Evolutionary conservation across 2,113 vertebrate species (phyloP), one percentile per base, ranked within the genome.

Genomic region (Lasiurus borealis): DNA sequence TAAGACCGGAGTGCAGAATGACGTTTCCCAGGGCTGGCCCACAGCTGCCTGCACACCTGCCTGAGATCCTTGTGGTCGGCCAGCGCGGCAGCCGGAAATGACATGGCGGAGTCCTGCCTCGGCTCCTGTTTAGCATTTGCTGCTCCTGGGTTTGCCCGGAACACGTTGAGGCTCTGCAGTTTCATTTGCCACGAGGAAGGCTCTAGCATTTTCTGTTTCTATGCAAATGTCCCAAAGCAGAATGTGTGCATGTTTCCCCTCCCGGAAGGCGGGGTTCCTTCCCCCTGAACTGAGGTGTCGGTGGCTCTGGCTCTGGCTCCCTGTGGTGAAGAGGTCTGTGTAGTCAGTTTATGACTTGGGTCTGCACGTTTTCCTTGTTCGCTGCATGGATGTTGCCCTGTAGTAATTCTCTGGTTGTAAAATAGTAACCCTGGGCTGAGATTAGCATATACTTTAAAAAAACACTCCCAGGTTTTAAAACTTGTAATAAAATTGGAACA

Each of bases 401-500:
- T 78, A 75, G 81, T 66, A 8, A 34, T 25, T 82, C n/a, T 52
- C 40, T 36, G 36, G 36, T 54, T 76, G 85, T 93, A 29, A 92
- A 86, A 85, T 54, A 23, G 29, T 36, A 88, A 48, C 62, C 84
- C 76, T 93, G 80, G 77, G 62, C 66, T 92, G 77, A 90, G 85
- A 78, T 91, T 69, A 71, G 48, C 77, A 59, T 82, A 34, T 54
- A 84, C 78, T 86, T 71, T 19, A 86, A 23, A 36, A 68, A 31
- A 69, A 36, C 76, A 52, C 72, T 90, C 90, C 87, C 62, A 88
- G 77, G 54, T 94, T 94, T 92, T 88, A 91, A 93, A 94, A 93
- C 66, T 93, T 97, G 96, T 96, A 96, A 96, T 97, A 89, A 96
- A 97, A 92, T 87, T 19, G 78, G 69, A 95, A 91, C 78, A 3